Conservation (phyloP, 2,888 invertebrate genomes). For the Philereme vetulata region DNA sequence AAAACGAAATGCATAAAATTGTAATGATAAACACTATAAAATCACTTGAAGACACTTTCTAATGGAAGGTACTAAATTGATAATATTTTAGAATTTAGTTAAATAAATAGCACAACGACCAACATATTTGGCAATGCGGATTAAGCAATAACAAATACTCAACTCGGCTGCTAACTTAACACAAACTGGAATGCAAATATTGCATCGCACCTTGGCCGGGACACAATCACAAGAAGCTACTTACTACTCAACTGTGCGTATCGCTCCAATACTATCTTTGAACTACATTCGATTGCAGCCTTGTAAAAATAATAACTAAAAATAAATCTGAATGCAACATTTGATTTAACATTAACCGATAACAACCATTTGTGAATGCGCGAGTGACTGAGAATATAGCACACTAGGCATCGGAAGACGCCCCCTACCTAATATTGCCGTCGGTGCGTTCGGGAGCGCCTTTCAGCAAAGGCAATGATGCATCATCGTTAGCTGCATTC, state of each 20-base stretch:
- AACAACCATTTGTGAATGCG: conserved; percentile 77
- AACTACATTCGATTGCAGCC: conserved; percentile 79
- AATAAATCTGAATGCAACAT: conserved; percentile 80
- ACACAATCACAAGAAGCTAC: conserved; percentile 69
- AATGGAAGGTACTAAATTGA: conserved; percentile 80
- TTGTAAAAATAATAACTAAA: conserved; percentile 67
- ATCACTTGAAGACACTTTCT: conserved; percentile 75
- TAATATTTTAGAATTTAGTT: conserved; percentile 63
- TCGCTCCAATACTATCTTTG: conserved; percentile 76
- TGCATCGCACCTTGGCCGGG: conserved; percentile 79
- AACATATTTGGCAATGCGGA: conserved; percentile 81
- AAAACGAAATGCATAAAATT: conserved; percentile 83
- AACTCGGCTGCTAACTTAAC: conserved; percentile 75
- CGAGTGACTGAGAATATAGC: conserved; percentile 75
- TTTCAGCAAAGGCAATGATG: conserved; percentile 55
- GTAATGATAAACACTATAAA: conserved; percentile 80
- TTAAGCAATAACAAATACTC: conserved; percentile 77
- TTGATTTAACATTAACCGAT: conserved; percentile 73
- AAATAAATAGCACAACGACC: conserved; percentile 83
- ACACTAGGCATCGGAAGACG: conserved; percentile 62
- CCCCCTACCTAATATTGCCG: conserved; percentile 44
- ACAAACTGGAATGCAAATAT: conserved; percentile 83
- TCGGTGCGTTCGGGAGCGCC: conserved; percentile 42
- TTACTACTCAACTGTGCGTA: conserved; percentile 76
- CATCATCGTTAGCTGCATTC: conserved; percentile 77